These are phyloP conservation scores for Myiagra hebetior DNA, from an alignment of 2,113 vertebrate genomes.

Conservation along the genomic window DNA sequence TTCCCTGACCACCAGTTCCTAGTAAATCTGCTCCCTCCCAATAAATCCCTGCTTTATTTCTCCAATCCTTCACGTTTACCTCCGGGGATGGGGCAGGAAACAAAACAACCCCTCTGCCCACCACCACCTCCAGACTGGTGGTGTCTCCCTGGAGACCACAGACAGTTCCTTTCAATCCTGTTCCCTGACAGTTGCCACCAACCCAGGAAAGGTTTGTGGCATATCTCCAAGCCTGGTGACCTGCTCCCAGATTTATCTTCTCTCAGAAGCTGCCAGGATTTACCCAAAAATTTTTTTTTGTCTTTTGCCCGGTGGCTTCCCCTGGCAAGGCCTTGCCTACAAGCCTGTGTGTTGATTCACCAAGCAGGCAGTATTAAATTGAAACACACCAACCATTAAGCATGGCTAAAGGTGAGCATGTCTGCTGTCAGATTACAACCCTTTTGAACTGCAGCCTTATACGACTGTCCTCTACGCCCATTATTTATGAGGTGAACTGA, in stretches of 20 bases:
- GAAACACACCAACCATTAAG: not conserved
- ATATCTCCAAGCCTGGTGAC: not conserved
- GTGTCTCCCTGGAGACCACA: not conserved
- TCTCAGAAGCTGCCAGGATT: not conserved
- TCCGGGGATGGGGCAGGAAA: not conserved
- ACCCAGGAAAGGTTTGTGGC: too few relatives aligned
- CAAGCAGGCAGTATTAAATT: not conserved
- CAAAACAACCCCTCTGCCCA: not conserved
- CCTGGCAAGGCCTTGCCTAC: not conserved
- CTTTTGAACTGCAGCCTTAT: not conserved
- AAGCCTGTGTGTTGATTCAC: not conserved
- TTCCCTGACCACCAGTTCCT: not conserved
- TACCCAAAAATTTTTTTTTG: not conserved
- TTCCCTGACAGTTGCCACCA: not conserved
- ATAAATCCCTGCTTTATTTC: not conserved
- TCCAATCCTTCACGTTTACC: not conserved
- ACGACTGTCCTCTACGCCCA: not conserved
- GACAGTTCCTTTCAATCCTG: not conserved
- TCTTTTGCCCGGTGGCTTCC: not conserved
- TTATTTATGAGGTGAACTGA: slow-evolving; percentile 42
- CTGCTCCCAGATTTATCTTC: not conserved
- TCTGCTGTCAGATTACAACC: not conserved
- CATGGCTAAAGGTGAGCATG: not conserved
- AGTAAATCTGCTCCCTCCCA: slow-evolving; percentile 33
- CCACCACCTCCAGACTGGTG: not conserved